A percentile compares a stretch with the other conserved stretches of the same genome.
These are phyloP conservation scores for Diaprepes abbreviatus DNA, from an alignment of 2,888 invertebrate genomes.

Conservation along the genomic window DNA sequence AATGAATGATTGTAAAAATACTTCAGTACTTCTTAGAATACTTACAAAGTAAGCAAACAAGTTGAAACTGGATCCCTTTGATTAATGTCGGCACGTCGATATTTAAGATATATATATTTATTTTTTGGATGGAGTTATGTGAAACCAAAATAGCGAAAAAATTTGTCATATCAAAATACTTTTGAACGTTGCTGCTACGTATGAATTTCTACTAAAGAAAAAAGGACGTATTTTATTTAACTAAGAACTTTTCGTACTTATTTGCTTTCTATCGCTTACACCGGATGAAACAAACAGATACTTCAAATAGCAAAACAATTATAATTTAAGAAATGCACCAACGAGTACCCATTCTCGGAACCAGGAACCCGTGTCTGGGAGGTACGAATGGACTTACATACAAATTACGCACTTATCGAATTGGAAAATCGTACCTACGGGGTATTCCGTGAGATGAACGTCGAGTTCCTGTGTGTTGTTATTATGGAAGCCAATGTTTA, in stretches of 20 bases:
- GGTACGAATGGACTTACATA: constrained; percentile 31
- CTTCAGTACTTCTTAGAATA: too few species aligned
- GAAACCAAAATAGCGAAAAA: too few species aligned
- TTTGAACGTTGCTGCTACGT: too few species aligned
- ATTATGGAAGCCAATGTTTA: constrained; percentile 9
- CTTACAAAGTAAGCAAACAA: too few species aligned
- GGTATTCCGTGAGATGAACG: constrained; percentile 19
- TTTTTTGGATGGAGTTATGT: too few species aligned
- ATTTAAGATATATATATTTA: too few species aligned
- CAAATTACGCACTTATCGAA: constrained; percentile 35
- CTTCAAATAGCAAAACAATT: constrained; percentile 22
- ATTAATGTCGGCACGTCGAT: too few species aligned
- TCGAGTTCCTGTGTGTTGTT: not conserved
- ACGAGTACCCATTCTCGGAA: constrained; percentile 28
- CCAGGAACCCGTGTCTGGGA: constrained; percentile 33
- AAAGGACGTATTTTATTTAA: not conserved
- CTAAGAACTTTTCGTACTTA: not conserved
- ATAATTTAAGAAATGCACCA: constrained; percentile 36
- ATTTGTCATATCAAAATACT: too few species aligned
- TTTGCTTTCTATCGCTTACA: constrained; percentile 14
- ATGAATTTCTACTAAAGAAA: too few species aligned
- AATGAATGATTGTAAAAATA: too few species aligned
- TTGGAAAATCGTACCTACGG: constrained; percentile 35
- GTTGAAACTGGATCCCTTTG: too few species aligned
- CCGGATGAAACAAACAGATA: constrained; percentile 28